Conservation (phyloP, 2,113 vertebrate genomes). For the Mesocricetus auratus region DNA sequence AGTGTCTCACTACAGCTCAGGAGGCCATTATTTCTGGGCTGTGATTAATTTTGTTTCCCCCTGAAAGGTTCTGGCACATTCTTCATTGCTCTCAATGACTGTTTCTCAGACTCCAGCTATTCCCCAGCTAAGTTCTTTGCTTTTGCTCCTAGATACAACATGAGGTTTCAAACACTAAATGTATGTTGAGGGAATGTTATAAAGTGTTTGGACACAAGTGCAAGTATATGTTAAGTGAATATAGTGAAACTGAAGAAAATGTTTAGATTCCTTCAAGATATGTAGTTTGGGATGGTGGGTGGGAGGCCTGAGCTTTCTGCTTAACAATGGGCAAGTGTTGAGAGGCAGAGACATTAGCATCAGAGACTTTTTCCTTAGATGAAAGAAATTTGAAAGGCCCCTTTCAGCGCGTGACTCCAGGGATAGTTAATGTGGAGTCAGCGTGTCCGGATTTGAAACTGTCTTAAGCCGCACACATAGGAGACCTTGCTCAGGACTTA, state of each 20-base stretch:
- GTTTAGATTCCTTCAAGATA: neutral
- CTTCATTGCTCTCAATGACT: neutral
- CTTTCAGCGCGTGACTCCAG: constrained; percentile 53
- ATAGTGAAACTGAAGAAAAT: constrained; percentile 34
- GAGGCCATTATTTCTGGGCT: constrained; percentile 44
- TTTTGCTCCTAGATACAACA: neutral
- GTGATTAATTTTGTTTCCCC: constrained; percentile 30
- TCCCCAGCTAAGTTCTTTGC: neutral
- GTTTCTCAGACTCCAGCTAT: constrained; percentile 13
- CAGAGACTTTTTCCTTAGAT: constrained; percentile 29
- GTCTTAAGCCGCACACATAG: neutral
- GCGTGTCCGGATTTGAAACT: neutral
- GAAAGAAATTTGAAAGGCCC: constrained; percentile 61
- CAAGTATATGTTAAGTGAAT: neutral
- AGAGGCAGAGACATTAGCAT: constrained; percentile 43
- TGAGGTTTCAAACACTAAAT: neutral
- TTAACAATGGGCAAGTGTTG: constrained; percentile 66
- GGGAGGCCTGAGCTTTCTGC: neutral
- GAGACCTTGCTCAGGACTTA: neutral
- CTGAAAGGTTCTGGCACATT: neutral
- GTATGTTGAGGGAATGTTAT: neutral
- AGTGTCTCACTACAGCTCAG: neutral
- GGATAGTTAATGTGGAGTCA: constrained; percentile 58
- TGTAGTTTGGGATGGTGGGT: neutral
- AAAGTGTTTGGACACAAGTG: neutral